These are phyloP conservation scores for Oligia strigilis DNA, from an alignment of 2,888 invertebrate genomes.

Conservation along the genomic window DNA sequence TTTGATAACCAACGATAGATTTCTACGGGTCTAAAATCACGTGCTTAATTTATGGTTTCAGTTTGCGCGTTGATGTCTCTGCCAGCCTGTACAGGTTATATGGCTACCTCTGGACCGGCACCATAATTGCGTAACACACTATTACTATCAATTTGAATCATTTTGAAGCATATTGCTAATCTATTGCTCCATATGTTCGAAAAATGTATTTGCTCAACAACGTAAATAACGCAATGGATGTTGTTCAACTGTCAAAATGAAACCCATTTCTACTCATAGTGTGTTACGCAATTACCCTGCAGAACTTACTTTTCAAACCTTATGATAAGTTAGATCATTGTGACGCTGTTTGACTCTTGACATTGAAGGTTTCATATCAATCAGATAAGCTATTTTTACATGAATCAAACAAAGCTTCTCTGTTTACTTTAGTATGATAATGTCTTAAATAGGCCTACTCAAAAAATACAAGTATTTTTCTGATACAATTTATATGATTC, in stretches of 20 bases:
- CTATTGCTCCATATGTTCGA: too few species aligned
- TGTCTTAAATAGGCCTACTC: conserved; percentile 31
- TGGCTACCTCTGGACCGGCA: background rate
- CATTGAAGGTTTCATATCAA: conserved; percentile 53
- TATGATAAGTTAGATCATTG: background rate
- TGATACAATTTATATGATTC: conserved; percentile 1
- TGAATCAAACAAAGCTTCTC: conserved; percentile 31
- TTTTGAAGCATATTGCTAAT: too few species aligned
- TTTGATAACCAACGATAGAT: background rate
- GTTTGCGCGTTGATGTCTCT: background rate
- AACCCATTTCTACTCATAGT: too few species aligned
- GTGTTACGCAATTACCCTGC: too few species aligned
- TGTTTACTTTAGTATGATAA: conserved; percentile 45
- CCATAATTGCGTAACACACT: too few species aligned
- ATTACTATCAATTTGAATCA: too few species aligned
- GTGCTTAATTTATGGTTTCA: background rate
- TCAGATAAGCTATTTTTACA: conserved; percentile 57
- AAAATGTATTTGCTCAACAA: too few species aligned
- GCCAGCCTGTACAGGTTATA: background rate
- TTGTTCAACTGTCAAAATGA: too few species aligned
- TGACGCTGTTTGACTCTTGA: conserved; percentile 33
- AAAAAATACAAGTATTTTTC: background rate
- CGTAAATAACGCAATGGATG: too few species aligned
- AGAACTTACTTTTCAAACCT: conserved; percentile 7
- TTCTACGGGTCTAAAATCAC: background rate